Evolutionary conservation across 1,140 invertebrate species (phyloP), one percentile per base, ranked within the genome.

Genomic region (Drosophila grimshawi): DNA sequence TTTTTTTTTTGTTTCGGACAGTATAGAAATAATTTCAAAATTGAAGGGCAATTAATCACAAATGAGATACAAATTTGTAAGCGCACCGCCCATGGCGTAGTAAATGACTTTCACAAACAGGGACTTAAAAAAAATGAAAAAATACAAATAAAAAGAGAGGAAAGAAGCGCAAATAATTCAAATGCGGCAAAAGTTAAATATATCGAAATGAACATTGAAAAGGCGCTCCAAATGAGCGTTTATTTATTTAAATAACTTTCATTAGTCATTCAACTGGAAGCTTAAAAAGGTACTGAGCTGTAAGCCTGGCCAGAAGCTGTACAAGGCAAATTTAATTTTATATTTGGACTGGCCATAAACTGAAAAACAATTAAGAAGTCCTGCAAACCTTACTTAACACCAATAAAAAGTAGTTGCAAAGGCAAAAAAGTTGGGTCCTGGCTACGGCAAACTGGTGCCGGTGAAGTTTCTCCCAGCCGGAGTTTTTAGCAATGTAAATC

Each of bases 1-100:
- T 53, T 37, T 41, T n/a, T n/a, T n/a, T n/a, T 51, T 41, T 33
- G 45, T 11, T 27, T 19, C 41, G 37, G 53, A 19, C 19, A 19
- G 39, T 29, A 48, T 81, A 49, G 61, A 86, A 76, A 89, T 80
- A 78, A 78, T 88, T 89, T 82, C 71, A 66, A 80, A 85, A 85
- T 88, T 88, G 85, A 89, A 85, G 67, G 78, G 81, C 85, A 88
- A 88, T 89, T 88, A 88, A 88, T 88, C 85, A 88, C 85, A 85
- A 88, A 89, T 86, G 74, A 89, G 86, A 89, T 88, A 89, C 77
- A 88, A 88, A 89, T 83, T 77, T 55, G 48, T 61, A 71, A 67
- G 63, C 52, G 56, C 52, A 48, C 76, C 80, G 85, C 85, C 85
- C 80, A 61, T 27, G 64, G 76, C 51, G 37, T 43, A 45, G 52